A percentile compares a stretch with the other conserved stretches of the same genome.
phyloP scores from a whole-genome alignment of 2,797 vertebrate species.

The Phalloptychus januarius region DNA sequence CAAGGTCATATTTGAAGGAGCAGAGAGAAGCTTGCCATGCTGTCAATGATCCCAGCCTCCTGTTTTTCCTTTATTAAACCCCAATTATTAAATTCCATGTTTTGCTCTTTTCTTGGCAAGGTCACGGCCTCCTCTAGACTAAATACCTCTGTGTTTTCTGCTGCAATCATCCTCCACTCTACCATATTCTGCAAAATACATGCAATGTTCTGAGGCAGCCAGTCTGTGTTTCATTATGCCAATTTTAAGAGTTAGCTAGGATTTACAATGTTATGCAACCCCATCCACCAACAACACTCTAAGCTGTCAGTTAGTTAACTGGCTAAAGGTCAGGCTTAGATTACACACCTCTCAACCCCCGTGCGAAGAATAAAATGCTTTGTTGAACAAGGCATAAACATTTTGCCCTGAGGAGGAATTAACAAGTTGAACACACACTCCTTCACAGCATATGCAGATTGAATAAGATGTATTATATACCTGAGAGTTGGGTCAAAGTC shows the following conservation, averaged over 20 bases:
- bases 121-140: slow-evolving; percentile 38
- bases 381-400: slow-evolving; percentile 89
- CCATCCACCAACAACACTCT: slow-evolving; percentile 51
- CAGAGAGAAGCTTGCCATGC: slow-evolving; percentile 32
- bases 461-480: slow-evolving; percentile 93
- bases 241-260: slow-evolving; percentile 73
- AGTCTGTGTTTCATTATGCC: slow-evolving; percentile 42
- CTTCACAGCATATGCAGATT: slow-evolving; percentile 80
- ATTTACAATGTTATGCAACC: slow-evolving; percentile 73
- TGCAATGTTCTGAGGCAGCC: slow-evolving; percentile 14
- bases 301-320: slow-evolving; percentile 86
- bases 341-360: slow-evolving; percentile 85
- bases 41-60: slow-evolving; percentile 52
- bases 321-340: slow-evolving; percentile 83
- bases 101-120: slow-evolving; percentile 55
- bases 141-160: slow-evolving; percentile 42
- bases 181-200: not conserved
- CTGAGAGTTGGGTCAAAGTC: slow-evolving; percentile 93
- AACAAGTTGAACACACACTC: slow-evolving; percentile 38
- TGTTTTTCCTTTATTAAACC: slow-evolving; percentile 40
- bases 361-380: slow-evolving; percentile 89
- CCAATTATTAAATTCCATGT: slow-evolving; percentile 50
- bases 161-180: slow-evolving; percentile 12
- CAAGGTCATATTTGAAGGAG: slow-evolving; percentile 47
- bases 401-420: slow-evolving; percentile 87